Base-by-base conservation (phyloP, 2,113 vertebrate species). In the Eretmochelys imbricata region DNA sequence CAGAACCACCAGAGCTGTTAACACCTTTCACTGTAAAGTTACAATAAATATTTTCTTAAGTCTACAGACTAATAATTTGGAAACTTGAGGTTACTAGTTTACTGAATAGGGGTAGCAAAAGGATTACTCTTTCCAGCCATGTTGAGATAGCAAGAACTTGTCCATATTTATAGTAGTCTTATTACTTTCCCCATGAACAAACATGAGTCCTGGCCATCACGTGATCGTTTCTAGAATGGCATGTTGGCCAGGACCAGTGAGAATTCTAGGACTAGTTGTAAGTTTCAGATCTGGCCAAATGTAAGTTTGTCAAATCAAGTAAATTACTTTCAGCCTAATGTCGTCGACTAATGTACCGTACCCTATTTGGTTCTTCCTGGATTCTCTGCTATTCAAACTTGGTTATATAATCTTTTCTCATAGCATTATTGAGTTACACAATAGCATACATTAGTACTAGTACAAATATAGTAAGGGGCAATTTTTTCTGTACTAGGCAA, bases 401-500 rank as follows among this genome's bases (percentile, higher is more conserved):
- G 11, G 22, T 24, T 76, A 38, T 76, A 46, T 46, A 75, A 24
- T 59, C 3, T 85, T 46, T 38, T 20, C 17, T 75, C 38, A 24
- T 42, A 10, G n/a, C 69, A 75, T 42, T 42, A 46, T 10, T 76
- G 20, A 46, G 20, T 83, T 3, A 82, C 49, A 69, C 53, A 92
- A 27, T 3, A 79, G 13, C 27, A 85, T 27, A 72, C n/a, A 2
- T 49, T 55, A 25, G 1, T 59, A 51, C 46, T 80, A 86, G 53
- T 22, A 89, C 10, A 20, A 88, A 88, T 35, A 14, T 17, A 42
- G 46, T 25, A 85, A 95, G 93, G 93, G 82, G 4, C 65, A 27
- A 46, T 98, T 98, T 98, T 95, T 98, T 97, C 59, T 94, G 87
- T 80, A 96, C 97, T 27, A 95, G 90, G 49, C 6, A 51, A 82